A percentile compares a stretch with the other conserved stretches of the same genome.
Evolutionary conservation across 2,888 invertebrate genomes (phyloP).

Genomic region (Achlya flavicornis): DNA sequence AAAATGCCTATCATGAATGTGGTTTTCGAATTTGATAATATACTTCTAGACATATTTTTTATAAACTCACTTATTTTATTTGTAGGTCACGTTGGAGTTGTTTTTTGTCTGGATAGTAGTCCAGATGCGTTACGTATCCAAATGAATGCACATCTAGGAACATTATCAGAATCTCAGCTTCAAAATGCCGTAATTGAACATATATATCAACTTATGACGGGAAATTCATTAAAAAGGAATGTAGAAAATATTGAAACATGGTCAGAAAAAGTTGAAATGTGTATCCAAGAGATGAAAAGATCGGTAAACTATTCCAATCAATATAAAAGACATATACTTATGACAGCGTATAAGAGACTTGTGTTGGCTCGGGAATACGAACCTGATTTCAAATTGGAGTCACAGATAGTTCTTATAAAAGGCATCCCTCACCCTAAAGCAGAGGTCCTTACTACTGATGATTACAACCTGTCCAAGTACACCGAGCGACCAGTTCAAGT

Average conservation of each 20-base stretch:
- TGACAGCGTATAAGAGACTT: constrained; percentile 30
- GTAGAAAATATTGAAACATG: constrained; percentile 34
- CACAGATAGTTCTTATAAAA: constrained; percentile 46
- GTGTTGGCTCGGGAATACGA: constrained; percentile 37
- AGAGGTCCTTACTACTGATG: constrained; percentile 29
- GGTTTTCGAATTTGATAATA: no score
- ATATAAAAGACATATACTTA: constrained; percentile 40
- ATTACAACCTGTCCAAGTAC: constrained; percentile 47
- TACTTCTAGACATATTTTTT: no score
- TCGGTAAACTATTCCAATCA: constrained; percentile 40
- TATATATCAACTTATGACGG: constrained; percentile 41
- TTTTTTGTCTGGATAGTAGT: constrained; percentile 52
- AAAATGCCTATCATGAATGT: no score
- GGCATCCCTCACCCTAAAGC: constrained; percentile 40
- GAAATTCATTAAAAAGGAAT: constrained; percentile 30
- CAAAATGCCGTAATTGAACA: constrained; percentile 43
- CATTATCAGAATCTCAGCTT: constrained; percentile 35
- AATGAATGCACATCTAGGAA: constrained; percentile 40
- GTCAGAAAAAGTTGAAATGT: constrained; percentile 41
- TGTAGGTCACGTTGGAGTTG: constrained; percentile 51
- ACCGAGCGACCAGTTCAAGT: constrained; percentile 37
- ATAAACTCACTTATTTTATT: constrained; percentile 22
- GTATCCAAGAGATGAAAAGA: constrained; percentile 32
- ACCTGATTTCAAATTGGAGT: constrained; percentile 41
- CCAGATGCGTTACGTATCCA: constrained; percentile 45